These are phyloP conservation scores for Naso thynnoides DNA, from an alignment of 2,797 vertebrate genomes.

Conservation along the genomic window DNA sequence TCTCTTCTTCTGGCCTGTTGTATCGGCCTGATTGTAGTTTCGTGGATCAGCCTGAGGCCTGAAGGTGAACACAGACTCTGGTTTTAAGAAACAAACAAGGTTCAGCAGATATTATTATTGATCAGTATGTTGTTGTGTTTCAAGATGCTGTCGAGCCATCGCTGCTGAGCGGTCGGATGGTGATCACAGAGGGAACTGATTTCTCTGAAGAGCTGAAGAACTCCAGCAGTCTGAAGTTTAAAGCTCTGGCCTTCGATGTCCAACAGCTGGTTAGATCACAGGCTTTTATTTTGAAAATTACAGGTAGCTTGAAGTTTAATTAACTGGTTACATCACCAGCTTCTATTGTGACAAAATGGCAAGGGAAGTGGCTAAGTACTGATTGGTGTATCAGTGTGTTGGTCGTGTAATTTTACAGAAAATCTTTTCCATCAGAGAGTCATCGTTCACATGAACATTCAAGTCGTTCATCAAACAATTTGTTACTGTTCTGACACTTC, in stretches of 20 bases:
- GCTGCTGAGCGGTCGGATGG: conserved; percentile 64
- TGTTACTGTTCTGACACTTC: background rate
- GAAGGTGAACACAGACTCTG: conserved; percentile 50
- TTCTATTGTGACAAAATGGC: conserved; percentile 13
- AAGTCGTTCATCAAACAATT: background rate
- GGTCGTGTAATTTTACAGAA: background rate
- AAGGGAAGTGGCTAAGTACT: background rate
- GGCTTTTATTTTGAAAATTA: conserved; percentile 19
- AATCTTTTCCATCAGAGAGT: background rate
- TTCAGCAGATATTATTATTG: no score
- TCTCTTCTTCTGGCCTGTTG: conserved; percentile 69
- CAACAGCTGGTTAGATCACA: conserved; percentile 73
- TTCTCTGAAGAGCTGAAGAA: conserved; percentile 80
- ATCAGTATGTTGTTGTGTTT: background rate
- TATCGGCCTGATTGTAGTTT: conserved; percentile 46
- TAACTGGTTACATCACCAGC: background rate
- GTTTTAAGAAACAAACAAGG: background rate
- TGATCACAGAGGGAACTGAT: conserved; percentile 60
- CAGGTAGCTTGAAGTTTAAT: background rate
- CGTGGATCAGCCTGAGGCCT: conserved; percentile 60
- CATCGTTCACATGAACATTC: background rate
- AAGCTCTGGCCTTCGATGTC: conserved; percentile 81
- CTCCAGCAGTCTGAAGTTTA: conserved; percentile 73
- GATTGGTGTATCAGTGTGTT: background rate
- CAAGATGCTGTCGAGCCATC: conserved; percentile 9